These are phyloP conservation scores for Peromyscus leucopus DNA, from an alignment of 2,113 vertebrate genomes.

Conservation along the genomic window DNA sequence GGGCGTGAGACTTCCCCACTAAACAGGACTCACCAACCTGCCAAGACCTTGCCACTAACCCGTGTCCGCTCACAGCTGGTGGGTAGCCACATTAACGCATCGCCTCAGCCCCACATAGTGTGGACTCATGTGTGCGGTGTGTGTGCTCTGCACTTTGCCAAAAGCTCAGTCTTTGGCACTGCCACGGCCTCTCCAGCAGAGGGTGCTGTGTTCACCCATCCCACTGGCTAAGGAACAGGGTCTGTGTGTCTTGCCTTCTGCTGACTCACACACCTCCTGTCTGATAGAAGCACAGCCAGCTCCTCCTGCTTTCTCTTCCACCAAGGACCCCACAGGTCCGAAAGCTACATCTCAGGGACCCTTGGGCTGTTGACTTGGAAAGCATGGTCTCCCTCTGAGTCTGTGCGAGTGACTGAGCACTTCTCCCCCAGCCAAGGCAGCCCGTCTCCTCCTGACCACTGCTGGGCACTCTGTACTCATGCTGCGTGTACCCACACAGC, in stretches of 20 bases:
- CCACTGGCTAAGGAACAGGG: accelerated
- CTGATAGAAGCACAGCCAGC: background rate
- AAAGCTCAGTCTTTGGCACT: background rate
- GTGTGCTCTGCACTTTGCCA: background rate
- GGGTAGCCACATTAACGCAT: background rate
- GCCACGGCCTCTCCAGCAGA: background rate
- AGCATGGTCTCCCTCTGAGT: too few relatives aligned
- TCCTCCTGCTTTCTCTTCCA: background rate
- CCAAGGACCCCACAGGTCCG: background rate
- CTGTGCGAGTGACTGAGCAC: background rate
- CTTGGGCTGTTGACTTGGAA: background rate
- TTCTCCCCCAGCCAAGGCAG: accelerated
- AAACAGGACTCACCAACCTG: constrained; percentile 86
- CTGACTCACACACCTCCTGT: accelerated
- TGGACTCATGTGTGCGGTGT: background rate
- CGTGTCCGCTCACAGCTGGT: constrained; percentile 6
- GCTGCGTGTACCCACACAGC: background rate
- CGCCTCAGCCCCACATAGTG: background rate
- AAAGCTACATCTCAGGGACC: too few relatives aligned
- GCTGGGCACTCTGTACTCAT: background rate
- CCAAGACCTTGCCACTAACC: constrained; percentile 85
- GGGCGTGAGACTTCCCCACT: constrained; percentile 82
- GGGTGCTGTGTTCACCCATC: accelerated
- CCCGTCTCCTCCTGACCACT: background rate
- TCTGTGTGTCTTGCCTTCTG: background rate